These are phyloP conservation scores for Theristus sp. DNA, from an alignment of 2,888 invertebrate species.

Conservation along the genomic window DNA sequence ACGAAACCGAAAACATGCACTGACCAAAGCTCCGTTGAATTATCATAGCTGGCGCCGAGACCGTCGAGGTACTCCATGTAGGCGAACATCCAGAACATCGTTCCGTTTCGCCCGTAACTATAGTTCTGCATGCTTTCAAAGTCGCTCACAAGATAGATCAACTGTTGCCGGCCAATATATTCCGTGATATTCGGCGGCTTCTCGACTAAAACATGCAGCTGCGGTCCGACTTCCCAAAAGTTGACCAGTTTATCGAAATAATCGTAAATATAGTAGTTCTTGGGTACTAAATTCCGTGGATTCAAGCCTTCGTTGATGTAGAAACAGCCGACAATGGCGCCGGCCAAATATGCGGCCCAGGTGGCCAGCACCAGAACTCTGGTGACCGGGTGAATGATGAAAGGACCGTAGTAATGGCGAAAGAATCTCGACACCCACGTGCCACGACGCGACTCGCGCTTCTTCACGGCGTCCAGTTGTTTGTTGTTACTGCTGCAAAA, in stretches of 20 bases:
- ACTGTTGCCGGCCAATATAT: conserved; percentile 11
- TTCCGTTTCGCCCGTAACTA: conserved; percentile 23
- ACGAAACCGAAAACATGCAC: too few species aligned
- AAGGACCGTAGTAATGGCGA: conserved; percentile 18
- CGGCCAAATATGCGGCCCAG: conserved; percentile 48
- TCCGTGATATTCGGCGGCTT: conserved; percentile 20
- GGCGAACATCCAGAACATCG: conserved; percentile 24
- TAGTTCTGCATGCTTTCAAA: conserved; percentile 22
- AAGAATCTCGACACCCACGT: conserved; percentile 11
- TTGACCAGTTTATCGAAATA: conserved; percentile 22
- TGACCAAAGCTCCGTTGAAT: not conserved
- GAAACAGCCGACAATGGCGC: conserved; percentile 63
- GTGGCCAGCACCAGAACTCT: conserved; percentile 46
- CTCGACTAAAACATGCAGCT: conserved; percentile 13
- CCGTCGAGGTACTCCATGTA: conserved; percentile 23
- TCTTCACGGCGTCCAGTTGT: not conserved
- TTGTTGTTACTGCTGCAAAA: too few species aligned
- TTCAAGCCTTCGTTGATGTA: conserved; percentile 22
- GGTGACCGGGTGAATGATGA: conserved; percentile 10
- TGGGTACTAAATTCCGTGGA: conserved; percentile 23
- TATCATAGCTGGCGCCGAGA: conserved; percentile 6
- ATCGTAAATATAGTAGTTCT: conserved; percentile 22
- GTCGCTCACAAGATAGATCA: conserved; percentile 14
- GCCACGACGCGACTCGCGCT: not conserved
- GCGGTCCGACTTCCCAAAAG: conserved; percentile 18